These are phyloP conservation scores for Chloroclysta siterata DNA, from an alignment of 2,888 invertebrate genomes.

Conservation along the genomic window DNA sequence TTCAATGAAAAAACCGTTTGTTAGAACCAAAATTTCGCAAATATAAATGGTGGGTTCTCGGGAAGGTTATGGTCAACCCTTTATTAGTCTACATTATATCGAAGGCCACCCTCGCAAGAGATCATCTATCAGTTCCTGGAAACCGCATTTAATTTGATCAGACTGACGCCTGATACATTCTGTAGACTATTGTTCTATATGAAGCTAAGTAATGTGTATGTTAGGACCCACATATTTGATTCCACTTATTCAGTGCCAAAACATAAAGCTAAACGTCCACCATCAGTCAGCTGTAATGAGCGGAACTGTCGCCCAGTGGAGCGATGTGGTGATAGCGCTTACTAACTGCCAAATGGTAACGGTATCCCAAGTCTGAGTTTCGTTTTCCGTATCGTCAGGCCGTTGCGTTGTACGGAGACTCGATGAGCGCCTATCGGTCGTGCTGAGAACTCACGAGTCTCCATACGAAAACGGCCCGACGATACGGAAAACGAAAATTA, in stretches of 20 bases:
- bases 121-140: constrained; percentile 8
- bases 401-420: too few relatives aligned
- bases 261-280: constrained; percentile 12
- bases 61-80: not conserved
- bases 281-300: constrained; percentile 23
- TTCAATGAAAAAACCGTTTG: too few relatives aligned
- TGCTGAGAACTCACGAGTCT: too few relatives aligned
- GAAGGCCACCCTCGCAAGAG: not conserved
- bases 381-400: too few relatives aligned
- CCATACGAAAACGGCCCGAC: too few relatives aligned
- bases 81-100: not conserved
- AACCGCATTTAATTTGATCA: constrained; percentile 1
- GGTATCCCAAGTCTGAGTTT: too few relatives aligned
- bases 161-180: constrained; percentile 4
- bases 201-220: too few relatives aligned
- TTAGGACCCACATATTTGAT: not conserved
- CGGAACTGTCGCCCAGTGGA: constrained; percentile 7
- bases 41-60: not conserved
- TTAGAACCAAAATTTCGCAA: too few relatives aligned
- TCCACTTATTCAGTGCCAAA: not conserved
- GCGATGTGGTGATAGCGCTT: constrained; percentile 9
- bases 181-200: too few relatives aligned
- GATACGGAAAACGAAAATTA: too few relatives aligned
- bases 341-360: not conserved
- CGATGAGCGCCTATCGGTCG: too few relatives aligned